A percentile compares a stretch with the other conserved stretches of the same genome.
These are phyloP conservation scores for Ibidorhyncha struthersii DNA, from an alignment of 2,113 vertebrate species.

Conservation along the genomic window DNA sequence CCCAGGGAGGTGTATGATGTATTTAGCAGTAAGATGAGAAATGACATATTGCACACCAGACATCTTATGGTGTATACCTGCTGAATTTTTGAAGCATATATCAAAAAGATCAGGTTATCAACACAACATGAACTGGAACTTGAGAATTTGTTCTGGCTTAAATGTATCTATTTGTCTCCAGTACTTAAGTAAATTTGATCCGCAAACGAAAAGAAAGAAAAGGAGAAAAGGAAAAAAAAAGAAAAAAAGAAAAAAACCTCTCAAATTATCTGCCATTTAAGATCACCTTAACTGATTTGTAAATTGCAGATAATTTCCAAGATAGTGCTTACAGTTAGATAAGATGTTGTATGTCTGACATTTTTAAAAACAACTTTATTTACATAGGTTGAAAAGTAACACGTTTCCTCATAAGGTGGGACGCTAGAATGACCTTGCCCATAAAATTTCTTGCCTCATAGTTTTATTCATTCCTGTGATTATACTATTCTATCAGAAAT, in stretches of 20 bases:
- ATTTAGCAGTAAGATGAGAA: not conserved
- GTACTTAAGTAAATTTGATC: not conserved
- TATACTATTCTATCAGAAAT: not conserved
- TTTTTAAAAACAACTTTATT: not conserved
- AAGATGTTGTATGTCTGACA: not conserved
- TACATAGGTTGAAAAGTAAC: not conserved
- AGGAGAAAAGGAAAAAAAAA: no score
- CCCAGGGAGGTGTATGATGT: not conserved
- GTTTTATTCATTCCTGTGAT: not conserved
- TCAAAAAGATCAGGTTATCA: not conserved
- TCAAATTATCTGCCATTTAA: not conserved
- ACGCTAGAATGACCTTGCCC: not conserved
- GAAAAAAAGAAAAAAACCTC: no score
- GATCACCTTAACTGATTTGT: not conserved
- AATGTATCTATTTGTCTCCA: not conserved
- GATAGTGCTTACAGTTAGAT: not conserved
- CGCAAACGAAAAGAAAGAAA: not conserved
- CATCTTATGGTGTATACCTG: not conserved
- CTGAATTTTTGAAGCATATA: not conserved
- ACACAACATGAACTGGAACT: not conserved
- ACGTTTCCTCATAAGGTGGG: not conserved
- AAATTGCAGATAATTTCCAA: not conserved
- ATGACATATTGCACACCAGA: rapidly evolving
- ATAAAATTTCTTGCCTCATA: not conserved
- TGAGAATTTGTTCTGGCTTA: rapidly evolving